Evolutionary conservation across 2,113 vertebrate genomes (phyloP).

Genomic region (Mormoops blainvillei): DNA sequence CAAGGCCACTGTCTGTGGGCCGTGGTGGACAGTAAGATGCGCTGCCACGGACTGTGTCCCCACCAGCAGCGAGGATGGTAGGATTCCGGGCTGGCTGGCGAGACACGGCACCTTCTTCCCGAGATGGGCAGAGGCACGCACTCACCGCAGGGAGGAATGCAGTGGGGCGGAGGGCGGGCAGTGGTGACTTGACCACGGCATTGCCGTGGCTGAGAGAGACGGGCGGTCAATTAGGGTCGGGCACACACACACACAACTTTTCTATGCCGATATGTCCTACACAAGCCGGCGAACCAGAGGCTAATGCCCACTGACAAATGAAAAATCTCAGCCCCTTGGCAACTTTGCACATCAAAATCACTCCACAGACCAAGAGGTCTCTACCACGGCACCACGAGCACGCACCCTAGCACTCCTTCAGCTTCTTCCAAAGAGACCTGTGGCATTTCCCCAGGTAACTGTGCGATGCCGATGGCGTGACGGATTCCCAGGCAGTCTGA

Average conservation of each 20-base stretch:
- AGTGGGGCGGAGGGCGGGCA: too few species aligned
- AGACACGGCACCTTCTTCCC: too few species aligned
- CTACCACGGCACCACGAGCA: not conserved
- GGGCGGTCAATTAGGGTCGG: not conserved
- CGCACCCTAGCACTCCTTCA: not conserved
- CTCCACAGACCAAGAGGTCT: not conserved
- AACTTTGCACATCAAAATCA: not conserved
- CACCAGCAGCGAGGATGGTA: not conserved
- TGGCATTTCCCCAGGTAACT: not conserved
- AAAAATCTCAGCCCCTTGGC: too few species aligned
- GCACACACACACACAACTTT: not conserved
- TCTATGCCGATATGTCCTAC: fast-evolving
- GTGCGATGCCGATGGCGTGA: not conserved
- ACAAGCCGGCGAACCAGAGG: not conserved
- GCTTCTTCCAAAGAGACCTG: not conserved
- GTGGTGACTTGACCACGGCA: too few species aligned
- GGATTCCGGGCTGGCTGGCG: not conserved
- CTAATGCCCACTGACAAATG: not conserved
- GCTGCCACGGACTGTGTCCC: not conserved
- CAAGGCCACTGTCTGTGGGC: not conserved
- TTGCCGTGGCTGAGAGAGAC: not conserved
- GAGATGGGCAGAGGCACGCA: too few species aligned
- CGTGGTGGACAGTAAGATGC: not conserved
- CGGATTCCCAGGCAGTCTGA: not conserved
- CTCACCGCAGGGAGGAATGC: too few species aligned